These are phyloP conservation scores for Clupea harengus DNA, from an alignment of 2,113 vertebrate species.

Conservation along the genomic window DNA sequence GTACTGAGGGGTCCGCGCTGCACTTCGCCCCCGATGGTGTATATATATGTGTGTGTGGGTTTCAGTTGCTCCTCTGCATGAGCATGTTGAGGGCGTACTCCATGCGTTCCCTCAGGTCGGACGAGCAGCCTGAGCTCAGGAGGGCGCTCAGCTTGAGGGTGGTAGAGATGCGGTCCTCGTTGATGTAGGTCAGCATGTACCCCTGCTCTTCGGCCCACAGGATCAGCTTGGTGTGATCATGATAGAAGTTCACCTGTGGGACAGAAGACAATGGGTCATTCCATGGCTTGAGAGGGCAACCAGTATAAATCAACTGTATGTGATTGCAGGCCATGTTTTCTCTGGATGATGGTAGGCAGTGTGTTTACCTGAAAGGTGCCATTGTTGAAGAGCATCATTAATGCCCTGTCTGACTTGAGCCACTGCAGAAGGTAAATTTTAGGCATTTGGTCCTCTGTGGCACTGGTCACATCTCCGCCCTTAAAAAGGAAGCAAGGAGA, in stretches of 20 bases:
- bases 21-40: neutral
- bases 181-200: constrained; percentile 95
- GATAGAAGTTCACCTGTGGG: constrained; percentile 94
- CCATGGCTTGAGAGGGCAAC: neutral
- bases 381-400: constrained; percentile 98
- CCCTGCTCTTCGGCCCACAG: constrained; percentile 90
- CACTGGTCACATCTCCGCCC: constrained; percentile 89
- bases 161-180: constrained; percentile 90
- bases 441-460: constrained; percentile 82
- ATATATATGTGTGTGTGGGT: neutral
- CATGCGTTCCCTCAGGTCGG: constrained; percentile 87
- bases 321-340: neutral
- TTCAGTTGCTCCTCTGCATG: constrained; percentile 87
- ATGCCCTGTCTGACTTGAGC: constrained; percentile 95
- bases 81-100: constrained; percentile 97
- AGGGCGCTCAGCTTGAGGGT: constrained; percentile 85
- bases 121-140: constrained; percentile 82
- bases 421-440: constrained; percentile 94
- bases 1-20: neutral
- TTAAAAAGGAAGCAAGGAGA: constrained; percentile 55
- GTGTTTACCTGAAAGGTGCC: constrained; percentile 94
- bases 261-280: constrained; percentile 21
- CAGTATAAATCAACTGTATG: neutral
- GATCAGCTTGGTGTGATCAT: constrained; percentile 97
- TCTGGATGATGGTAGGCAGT: neutral